A percentile compares a stretch with the other conserved stretches of the same genome.
Evolutionary conservation across 2,113 vertebrate species (phyloP).

Genomic region (Empidonax traillii): DNA sequence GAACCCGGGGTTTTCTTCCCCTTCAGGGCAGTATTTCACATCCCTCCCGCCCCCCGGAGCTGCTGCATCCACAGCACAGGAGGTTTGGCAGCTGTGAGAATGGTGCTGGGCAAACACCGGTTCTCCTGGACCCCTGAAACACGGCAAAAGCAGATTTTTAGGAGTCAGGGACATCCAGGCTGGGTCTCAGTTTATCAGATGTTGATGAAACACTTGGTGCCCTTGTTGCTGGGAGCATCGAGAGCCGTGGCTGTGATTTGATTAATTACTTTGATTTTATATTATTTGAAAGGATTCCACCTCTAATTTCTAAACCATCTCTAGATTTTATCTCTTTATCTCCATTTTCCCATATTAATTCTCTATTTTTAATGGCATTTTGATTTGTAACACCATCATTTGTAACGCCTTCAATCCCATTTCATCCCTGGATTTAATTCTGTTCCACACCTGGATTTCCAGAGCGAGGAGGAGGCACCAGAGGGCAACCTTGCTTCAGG

Average conservation of each 20-base stretch:
- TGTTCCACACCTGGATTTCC: not conserved
- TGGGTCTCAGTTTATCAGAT: not conserved
- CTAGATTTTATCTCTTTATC: not conserved
- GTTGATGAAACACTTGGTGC: not conserved
- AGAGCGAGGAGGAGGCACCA: not conserved
- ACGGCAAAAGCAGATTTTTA: not conserved
- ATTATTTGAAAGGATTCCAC: rapidly evolving
- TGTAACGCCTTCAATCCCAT: rapidly evolving
- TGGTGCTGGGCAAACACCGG: rapidly evolving
- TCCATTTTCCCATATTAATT: rapidly evolving
- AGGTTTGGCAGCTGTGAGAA: rapidly evolving
- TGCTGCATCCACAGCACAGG: rapidly evolving
- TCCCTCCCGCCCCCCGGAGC: rapidly evolving
- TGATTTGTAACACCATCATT: rapidly evolving
- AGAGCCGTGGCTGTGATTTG: not conserved
- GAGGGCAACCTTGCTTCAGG: not conserved
- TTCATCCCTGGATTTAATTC: not conserved
- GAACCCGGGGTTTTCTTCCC: rapidly evolving
- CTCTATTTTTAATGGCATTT: not conserved
- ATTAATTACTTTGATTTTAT: not conserved
- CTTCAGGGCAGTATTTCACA: rapidly evolving
- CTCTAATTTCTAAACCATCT: not conserved
- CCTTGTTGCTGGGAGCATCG: rapidly evolving
- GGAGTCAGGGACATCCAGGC: not conserved
- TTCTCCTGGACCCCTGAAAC: not conserved